Evolutionary conservation across 2,888 invertebrate species (phyloP), one percentile per base, ranked within the genome.

Genomic region (Troides helena): DNA sequence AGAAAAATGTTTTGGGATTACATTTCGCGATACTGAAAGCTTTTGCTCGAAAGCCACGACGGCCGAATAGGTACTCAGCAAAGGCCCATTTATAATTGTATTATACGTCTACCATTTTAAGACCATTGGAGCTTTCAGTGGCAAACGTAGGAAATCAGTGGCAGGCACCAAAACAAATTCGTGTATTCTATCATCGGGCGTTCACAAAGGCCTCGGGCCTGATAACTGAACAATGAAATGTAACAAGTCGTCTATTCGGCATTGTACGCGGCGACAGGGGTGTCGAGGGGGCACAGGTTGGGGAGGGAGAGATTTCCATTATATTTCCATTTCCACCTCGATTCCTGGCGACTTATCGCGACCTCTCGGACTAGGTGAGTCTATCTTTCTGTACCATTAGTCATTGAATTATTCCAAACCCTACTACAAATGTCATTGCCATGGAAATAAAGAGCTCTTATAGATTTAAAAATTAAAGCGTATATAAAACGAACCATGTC

Each of bases 181-280:
- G 86, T 85, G 86, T 90, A 92, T 91, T 92, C 92, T 92, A 92
- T 92, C 92, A 92, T 92, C 92, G 79, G 82, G 85, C 84, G 81
- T 84, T 82, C 89, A 92, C 92, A 92, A 92, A 91, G 84, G 92
- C 90, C 90, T 83, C 79, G 81, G 82, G 85, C 79, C 90, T 92
- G 92, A 92, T 92, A 92, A 90, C 92, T 90, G 92, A 91, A 92
- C 92, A 92, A 92, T 92, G 92, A 91, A 92, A 92, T 90, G 92
- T 92, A 92, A 92, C 92, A 90, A 92, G 92, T 91, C 92, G 91
- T 91, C 89, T 88, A 88, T 90, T 86, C 88, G 82, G 86, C 90
- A 92, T 92, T 92, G 92, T 92, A 84, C 82, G 85, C 80, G 80
- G 77, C 76, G 76, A 77, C 80, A 74, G 74, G 76, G 72, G 73